Percentiles rank a stretch among this genome's conserved stretches.
phyloP scores from a whole-genome alignment of 1,140 invertebrate genomes.

The Laupala kohalensis region DNA sequence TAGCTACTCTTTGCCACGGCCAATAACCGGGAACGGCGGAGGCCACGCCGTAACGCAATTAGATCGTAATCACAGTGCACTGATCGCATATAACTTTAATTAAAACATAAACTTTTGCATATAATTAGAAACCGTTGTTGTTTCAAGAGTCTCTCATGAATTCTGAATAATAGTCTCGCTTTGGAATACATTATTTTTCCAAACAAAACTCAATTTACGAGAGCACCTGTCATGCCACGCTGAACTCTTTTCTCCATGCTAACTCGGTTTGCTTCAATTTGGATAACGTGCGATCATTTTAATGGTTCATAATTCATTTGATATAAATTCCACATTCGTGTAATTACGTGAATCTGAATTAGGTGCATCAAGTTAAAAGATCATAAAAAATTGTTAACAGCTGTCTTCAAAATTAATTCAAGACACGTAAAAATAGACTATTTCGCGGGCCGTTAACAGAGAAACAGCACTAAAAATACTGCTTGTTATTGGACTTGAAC shows the following conservation, averaged over 20 bases:
- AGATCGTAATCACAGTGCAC: background rate
- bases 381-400: too few relatives aligned
- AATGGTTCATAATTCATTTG: background rate
- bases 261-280: background rate
- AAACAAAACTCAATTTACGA: background rate
- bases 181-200: background rate
- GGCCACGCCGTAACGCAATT: background rate
- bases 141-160: background rate
- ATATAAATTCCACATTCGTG: too few relatives aligned
- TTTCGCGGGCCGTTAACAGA: too few relatives aligned
- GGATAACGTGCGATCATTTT: background rate
- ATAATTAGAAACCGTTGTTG: background rate
- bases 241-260: background rate
- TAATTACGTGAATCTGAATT: too few relatives aligned
- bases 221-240: background rate
- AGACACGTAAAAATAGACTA: too few relatives aligned
- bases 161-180: background rate
- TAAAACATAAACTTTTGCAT: background rate
- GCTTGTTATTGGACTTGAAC: too few relatives aligned
- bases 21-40: too few relatives aligned
- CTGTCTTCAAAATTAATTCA: too few relatives aligned
- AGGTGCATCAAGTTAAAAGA: too few relatives aligned
- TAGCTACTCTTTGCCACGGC: too few relatives aligned
- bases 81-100: background rate
- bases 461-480: too few relatives aligned